Base-by-base conservation (phyloP, 2,113 vertebrate species). In the Fulmarus glacialis region DNA sequence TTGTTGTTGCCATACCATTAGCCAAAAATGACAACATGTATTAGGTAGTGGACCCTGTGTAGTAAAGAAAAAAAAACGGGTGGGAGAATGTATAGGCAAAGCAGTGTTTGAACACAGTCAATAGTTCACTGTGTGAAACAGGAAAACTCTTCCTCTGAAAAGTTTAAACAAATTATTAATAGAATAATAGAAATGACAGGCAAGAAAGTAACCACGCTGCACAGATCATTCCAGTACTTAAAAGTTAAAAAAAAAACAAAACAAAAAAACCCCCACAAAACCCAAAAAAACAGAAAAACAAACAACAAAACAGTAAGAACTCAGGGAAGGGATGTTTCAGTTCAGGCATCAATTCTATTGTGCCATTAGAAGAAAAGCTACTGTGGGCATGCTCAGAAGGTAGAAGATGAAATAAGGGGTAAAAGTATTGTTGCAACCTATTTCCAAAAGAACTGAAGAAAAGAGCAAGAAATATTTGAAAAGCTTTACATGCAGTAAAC, bases 11-110 rank as follows among this genome's bases (percentile, higher is more conserved):
- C 99, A 99, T 86, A 99, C 98, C 99, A 99, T 99, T 93, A 99
- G 98, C 99, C 99, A 99, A 97, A 99, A 99, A 97, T 99, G 99
- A 95, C 99, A 99, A 96, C 99, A 99, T 2, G 99, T 99, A 77
- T 99, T 99, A 95, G 99, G 99, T 95, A 99, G 98, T 53, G 99
- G 99, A 86, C 99, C 99, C 99, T 99, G 97, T 13, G 42, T 36
- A 82, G 74, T 77, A 26, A 97, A 82, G 52, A 43, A 40, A 62
- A 87, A 93, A n/a, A 50, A 24, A 78, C 2, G 19, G 9, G 67
- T 63, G 8, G 63, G 90, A 94, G 82, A 92, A 79, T 1, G 16
- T 59, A 52, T 5, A 79, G 66, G 58, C 29, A 89, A 95, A 90
- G 55, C 70, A 85, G 27, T 20, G 40, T 59, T 74, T 56, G 47